Evolutionary conservation across 2,888 invertebrate species (phyloP), one percentile per base, ranked within the genome.

Genomic region (Bembecia ichneumoniformis): DNA sequence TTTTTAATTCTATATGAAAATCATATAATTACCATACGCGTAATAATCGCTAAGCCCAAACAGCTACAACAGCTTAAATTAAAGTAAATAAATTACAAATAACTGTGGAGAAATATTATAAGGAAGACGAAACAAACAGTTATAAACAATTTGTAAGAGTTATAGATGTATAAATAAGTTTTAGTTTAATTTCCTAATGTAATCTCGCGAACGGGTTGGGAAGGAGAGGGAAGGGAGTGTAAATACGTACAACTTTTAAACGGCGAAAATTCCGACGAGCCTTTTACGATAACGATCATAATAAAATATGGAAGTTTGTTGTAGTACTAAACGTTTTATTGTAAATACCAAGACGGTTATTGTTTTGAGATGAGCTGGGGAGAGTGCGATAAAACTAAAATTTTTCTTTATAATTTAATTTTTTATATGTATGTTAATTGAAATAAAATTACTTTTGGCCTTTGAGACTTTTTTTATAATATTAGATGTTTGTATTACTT

Each of bases 231-330:
- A 61, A 60, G 62, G 58, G 57, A 63, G 70, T 28, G 28, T 28
- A 28, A 28, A 44, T 44, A 58, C 54, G 62, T 51, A 55, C 48
- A 69, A 84, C 79, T 82, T 83, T 83, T 82, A 82, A 81, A 76
- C 71, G 72, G 70, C 67, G 64, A 67, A 66, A 71, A 69, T 77
- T 46, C 71, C 66, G 60, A 62, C 68, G 65, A 28, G 62, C 58
- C 64, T 63, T 86, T 84, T 84, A 86, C 82, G 84, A 86, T 87
- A 84, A 86, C 80, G 83, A 82, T 83, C 82, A 69, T 74, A 82
- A 84, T 87, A 86, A 86, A 87, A 86, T 86, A 86, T 86, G 82
- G 80, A 84, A 86, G 73, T 86, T 86, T 82, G 80, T 79, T 77
- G 76, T 77, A 75, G 74, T 67, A 77, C 78, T 86, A 86, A 86